These are phyloP conservation scores for Deilephila porcellus DNA, from an alignment of 2,888 invertebrate species.

Conservation along the genomic window DNA sequence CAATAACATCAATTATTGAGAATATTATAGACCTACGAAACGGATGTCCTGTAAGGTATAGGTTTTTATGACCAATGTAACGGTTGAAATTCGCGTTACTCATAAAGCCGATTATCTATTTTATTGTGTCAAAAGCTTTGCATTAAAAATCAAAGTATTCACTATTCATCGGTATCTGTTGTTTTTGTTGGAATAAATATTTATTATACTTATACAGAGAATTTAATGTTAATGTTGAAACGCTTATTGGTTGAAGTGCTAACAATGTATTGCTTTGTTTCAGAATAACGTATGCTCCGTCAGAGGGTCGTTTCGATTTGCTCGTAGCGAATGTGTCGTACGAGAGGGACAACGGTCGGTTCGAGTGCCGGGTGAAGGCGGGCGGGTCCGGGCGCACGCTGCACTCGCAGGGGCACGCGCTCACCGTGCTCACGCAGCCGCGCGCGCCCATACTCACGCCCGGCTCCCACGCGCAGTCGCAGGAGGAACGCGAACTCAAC, in stretches of 20 bases:
- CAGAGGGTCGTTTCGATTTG: slow-evolving; percentile 94
- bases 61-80: not conserved
- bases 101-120: not conserved
- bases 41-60: not conserved
- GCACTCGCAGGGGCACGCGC: slow-evolving; percentile 92
- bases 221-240: not conserved
- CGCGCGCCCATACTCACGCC: slow-evolving; percentile 92
- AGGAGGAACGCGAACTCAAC: slow-evolving; percentile 91
- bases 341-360: slow-evolving; percentile 95
- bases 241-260: not conserved
- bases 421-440: slow-evolving; percentile 94
- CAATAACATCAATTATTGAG: not conserved
- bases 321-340: slow-evolving; percentile 95
- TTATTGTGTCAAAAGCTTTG: not conserved
- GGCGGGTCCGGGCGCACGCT: slow-evolving; percentile 92
- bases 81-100: not conserved
- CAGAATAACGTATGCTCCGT: slow-evolving; percentile 91
- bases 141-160: not conserved
- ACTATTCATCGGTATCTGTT: too few species aligned
- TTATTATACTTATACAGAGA: not conserved
- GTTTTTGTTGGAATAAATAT: not conserved
- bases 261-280: slow-evolving; percentile 47
- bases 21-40: not conserved
- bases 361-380: slow-evolving; percentile 95
- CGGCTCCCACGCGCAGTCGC: slow-evolving; percentile 90